Percentiles rank a stretch among this genome's conserved stretches.
phyloP scores from a whole-genome alignment of 2,888 invertebrate genomes.

The Cheilosia pagana region DNA sequence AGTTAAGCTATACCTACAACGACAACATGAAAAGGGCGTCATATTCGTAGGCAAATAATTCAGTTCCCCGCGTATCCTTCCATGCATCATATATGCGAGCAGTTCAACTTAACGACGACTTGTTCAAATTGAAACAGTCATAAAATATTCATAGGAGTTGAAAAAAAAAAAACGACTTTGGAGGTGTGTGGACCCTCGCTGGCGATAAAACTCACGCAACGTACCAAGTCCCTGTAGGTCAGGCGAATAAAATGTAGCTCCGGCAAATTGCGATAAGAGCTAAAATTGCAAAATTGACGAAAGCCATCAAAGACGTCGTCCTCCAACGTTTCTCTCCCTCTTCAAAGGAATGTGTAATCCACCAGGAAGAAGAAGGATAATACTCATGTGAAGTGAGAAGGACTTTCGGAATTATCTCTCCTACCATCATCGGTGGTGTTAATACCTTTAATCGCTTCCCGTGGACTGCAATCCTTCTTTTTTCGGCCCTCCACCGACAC shows the following conservation, averaged over 20 bases:
- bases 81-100: slow-evolving; percentile 21
- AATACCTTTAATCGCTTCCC: slow-evolving; percentile 67
- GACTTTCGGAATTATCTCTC: slow-evolving; percentile 38
- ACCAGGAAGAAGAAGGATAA: slow-evolving; percentile 16
- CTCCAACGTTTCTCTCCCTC: slow-evolving; percentile 11
- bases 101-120: slow-evolving; percentile 18
- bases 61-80: slow-evolving; percentile 17
- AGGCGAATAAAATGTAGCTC: slow-evolving; percentile 9
- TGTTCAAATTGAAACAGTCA: slow-evolving; percentile 45
- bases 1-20: slow-evolving; percentile 8
- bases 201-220: slow-evolving; percentile 58
- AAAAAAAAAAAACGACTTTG: too few species aligned
- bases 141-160: slow-evolving; percentile 72
- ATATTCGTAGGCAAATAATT: slow-evolving; percentile 21
- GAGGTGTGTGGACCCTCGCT: too few species aligned
- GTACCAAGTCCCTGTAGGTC: not conserved
- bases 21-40: slow-evolving; percentile 58
- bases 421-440: slow-evolving; percentile 42
- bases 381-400: slow-evolving; percentile 5
- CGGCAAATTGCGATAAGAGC: slow-evolving; percentile 51
- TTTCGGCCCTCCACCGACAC: slow-evolving; percentile 6
- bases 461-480: slow-evolving; percentile 56
- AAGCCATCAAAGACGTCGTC: slow-evolving; percentile 34
- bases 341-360: slow-evolving; percentile 27
- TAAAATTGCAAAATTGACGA: slow-evolving; percentile 56